Conservation (phyloP, 1,140 invertebrate genomes). For the Drosophila orena region DNA sequence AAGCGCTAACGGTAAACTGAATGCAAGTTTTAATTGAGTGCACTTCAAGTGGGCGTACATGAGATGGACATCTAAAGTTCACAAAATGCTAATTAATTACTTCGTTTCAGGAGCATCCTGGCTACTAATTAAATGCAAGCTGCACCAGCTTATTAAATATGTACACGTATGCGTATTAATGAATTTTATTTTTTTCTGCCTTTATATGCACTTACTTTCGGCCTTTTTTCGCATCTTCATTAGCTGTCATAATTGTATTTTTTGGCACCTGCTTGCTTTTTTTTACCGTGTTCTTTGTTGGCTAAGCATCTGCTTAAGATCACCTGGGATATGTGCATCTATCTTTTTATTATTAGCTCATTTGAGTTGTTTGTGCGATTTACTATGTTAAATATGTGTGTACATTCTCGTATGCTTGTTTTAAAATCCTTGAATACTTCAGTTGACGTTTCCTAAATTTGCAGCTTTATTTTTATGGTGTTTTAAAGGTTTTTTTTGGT, state of each 20-base stretch:
- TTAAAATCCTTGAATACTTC: no score
- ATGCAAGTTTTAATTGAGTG: slow-evolving; percentile 21
- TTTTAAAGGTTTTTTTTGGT: slow-evolving; percentile 12
- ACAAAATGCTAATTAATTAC: neutral
- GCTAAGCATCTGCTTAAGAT: slow-evolving; percentile 7
- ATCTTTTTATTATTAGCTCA: neutral
- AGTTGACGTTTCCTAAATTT: slow-evolving; percentile 17
- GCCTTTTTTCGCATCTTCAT: neutral
- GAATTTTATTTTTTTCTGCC: neutral
- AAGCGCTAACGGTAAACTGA: slow-evolving; percentile 6
- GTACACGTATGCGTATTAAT: neutral
- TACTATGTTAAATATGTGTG: neutral
- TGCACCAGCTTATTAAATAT: no score
- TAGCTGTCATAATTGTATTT: slow-evolving; percentile 3
- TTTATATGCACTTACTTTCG: neutral
- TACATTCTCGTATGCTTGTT: no score
- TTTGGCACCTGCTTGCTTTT: slow-evolving; percentile 1
- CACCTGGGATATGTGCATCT: neutral
- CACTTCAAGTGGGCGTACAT: neutral
- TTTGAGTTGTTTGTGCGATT: neutral
- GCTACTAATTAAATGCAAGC: no score
- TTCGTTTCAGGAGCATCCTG: neutral
- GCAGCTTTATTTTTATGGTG: slow-evolving; percentile 41
- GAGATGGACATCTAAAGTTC: no score
- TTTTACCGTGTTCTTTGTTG: neutral